Evolutionary conservation across 2,113 vertebrate species (phyloP).

Genomic region (Onychostruthus taczanowskii): DNA sequence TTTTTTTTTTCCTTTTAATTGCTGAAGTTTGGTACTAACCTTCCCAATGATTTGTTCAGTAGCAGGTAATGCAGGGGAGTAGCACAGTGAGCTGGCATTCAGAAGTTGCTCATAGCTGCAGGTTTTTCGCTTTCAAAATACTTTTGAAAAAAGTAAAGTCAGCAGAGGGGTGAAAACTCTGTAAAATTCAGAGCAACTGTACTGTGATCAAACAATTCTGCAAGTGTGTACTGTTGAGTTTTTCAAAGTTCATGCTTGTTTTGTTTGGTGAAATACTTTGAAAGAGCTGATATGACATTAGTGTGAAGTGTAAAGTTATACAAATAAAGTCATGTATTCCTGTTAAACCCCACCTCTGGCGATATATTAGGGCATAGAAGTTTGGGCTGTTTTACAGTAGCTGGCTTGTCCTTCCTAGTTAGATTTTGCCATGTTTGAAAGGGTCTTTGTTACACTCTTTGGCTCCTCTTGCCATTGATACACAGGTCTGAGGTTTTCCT

Average conservation of each 20-base stretch:
- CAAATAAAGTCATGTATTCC: background rate
- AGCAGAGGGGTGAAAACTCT: background rate
- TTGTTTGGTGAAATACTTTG: background rate
- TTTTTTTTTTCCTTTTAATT: background rate
- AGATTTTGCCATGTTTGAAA: background rate
- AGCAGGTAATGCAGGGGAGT: background rate
- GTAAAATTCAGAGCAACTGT: background rate
- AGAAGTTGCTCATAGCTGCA: background rate
- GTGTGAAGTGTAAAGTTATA: background rate
- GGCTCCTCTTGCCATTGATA: background rate
- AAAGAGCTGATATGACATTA: background rate
- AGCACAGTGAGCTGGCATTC: background rate
- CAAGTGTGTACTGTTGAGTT: background rate
- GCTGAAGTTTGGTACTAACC: background rate
- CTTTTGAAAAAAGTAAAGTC: background rate
- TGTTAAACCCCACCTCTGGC: background rate
- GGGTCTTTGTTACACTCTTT: conserved; percentile 6
- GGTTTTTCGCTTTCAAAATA: background rate
- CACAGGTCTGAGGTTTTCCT: conserved; percentile 2
- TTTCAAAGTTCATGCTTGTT: background rate
- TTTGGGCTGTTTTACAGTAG: conserved; percentile 14
- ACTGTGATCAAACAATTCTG: background rate
- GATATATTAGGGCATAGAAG: background rate
- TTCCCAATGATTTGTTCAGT: background rate
- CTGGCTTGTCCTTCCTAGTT: background rate